These are phyloP conservation scores for Hyalella azteca DNA, from an alignment of 2,888 invertebrate species.

Conservation along the genomic window DNA sequence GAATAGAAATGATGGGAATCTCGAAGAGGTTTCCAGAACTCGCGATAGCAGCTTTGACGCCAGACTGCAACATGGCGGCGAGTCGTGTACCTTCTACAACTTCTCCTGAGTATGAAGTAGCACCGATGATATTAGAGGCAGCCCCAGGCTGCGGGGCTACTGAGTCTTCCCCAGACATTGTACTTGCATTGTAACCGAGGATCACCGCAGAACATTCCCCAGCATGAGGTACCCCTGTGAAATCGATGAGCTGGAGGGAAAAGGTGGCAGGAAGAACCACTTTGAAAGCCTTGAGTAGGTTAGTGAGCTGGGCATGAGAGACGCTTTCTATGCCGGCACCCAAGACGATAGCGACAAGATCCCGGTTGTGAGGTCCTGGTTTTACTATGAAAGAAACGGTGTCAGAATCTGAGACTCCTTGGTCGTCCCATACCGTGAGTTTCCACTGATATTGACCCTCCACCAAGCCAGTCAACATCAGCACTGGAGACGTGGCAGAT, in stretches of 20 bases:
- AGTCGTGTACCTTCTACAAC: constrained; percentile 22
- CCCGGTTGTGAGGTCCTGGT: constrained; percentile 63
- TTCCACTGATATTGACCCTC: constrained; percentile 87
- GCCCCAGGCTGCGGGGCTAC: not conserved
- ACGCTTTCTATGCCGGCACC: constrained; percentile 50
- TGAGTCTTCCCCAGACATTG: not conserved
- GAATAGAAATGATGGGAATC: constrained; percentile 76
- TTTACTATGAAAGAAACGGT: constrained; percentile 84
- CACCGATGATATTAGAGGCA: not conserved
- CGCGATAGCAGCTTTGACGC: constrained; percentile 18
- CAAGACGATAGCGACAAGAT: constrained; percentile 52
- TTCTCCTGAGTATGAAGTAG: not conserved
- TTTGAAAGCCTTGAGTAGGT: constrained; percentile 49
- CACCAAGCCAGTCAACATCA: constrained; percentile 83
- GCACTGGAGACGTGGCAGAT: constrained; percentile 77
- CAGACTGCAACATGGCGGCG: constrained; percentile 26
- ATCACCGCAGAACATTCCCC: constrained; percentile 40
- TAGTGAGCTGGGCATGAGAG: constrained; percentile 48
- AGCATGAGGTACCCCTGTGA: constrained; percentile 49
- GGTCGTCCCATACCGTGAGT: constrained; percentile 87
- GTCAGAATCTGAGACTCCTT: constrained; percentile 82
- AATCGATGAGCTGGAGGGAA: constrained; percentile 46
- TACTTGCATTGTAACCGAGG: constrained; percentile 4
- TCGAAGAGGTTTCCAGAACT: constrained; percentile 66
- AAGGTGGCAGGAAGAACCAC: constrained; percentile 46